phyloP scores from a whole-genome alignment of 2,888 invertebrate genomes.

The Hydrotaea cyrtoneurina region DNA sequence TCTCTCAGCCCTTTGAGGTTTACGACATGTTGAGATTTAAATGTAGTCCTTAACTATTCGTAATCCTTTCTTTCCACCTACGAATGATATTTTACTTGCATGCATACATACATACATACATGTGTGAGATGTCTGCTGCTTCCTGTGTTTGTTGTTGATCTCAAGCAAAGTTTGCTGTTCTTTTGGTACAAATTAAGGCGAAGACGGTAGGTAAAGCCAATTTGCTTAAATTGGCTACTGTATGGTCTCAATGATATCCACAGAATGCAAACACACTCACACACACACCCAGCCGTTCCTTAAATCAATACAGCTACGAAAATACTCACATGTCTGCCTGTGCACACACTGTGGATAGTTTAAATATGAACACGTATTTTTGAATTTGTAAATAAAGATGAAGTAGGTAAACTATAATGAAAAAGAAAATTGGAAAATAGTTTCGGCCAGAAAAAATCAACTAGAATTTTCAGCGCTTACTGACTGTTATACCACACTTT shows the following conservation, averaged over 20 bases:
- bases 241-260: slow-evolving; percentile 62
- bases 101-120: slow-evolving; percentile 21
- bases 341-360: slow-evolving; percentile 70
- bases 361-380: not conserved
- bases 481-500: too few relatives aligned
- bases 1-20: slow-evolving; percentile 35
- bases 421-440: too few relatives aligned
- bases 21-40: slow-evolving; percentile 54
- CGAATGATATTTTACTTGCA: not conserved
- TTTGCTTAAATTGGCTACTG: slow-evolving; percentile 75
- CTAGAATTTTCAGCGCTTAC: too few relatives aligned
- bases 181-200: slow-evolving; percentile 60
- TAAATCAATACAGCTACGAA: not conserved
- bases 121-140: slow-evolving; percentile 7
- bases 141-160: slow-evolving; percentile 55
- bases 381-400: too few relatives aligned
- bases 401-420: too few relatives aligned
- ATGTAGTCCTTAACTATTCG: slow-evolving; percentile 36
- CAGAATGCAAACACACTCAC: slow-evolving; percentile 57
- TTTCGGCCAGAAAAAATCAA: too few relatives aligned
- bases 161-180: slow-evolving; percentile 60
- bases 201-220: slow-evolving; percentile 76
- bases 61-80: slow-evolving; percentile 60
- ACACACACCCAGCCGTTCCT: not conserved
- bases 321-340: slow-evolving; percentile 67